Conservation (phyloP, 2,888 invertebrate species). For the Thysanoteuthis rhombus region DNA sequence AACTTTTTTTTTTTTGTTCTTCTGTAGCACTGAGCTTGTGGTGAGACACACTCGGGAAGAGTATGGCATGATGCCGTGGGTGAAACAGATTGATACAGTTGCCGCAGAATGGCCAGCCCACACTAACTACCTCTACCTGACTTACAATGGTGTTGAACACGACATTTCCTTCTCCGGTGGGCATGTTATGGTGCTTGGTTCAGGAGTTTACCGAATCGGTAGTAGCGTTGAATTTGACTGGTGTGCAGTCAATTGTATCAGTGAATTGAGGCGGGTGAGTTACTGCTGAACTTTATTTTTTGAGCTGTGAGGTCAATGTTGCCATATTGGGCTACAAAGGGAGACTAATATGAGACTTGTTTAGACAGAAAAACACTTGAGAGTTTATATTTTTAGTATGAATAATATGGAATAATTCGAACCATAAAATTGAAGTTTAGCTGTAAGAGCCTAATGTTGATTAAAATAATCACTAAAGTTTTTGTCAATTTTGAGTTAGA, state of each 20-base stretch:
- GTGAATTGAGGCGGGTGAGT: conserved; percentile 81
- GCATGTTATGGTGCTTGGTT: conserved; percentile 81
- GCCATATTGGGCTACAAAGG: no score
- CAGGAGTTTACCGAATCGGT: conserved; percentile 68
- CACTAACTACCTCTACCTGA: conserved; percentile 98
- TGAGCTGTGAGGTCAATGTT: neutral
- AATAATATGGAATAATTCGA: no score
- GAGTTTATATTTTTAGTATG: no score
- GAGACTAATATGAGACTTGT: no score
- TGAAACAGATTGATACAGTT: conserved; percentile 98
- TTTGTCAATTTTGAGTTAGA: no score
- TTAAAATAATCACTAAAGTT: no score
- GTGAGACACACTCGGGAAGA: conserved; percentile 57
- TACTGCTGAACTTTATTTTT: neutral
- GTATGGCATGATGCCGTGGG: conserved; percentile 67
- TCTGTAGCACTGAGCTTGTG: conserved; percentile 81
- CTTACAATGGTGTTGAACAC: conserved; percentile 82
- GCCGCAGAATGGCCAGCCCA: conserved; percentile 99
- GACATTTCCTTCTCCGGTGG: conserved; percentile 61
- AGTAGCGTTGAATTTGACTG: conserved; percentile 99
- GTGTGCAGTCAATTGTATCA: conserved; percentile 96
- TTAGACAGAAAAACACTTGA: no score
- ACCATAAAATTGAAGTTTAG: no score
- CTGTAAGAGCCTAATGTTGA: no score
- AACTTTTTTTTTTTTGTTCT: conserved; percentile 34